These are phyloP conservation scores for Dorcus parallelipipedus DNA, from an alignment of 2,888 invertebrate species.

Conservation along the genomic window DNA sequence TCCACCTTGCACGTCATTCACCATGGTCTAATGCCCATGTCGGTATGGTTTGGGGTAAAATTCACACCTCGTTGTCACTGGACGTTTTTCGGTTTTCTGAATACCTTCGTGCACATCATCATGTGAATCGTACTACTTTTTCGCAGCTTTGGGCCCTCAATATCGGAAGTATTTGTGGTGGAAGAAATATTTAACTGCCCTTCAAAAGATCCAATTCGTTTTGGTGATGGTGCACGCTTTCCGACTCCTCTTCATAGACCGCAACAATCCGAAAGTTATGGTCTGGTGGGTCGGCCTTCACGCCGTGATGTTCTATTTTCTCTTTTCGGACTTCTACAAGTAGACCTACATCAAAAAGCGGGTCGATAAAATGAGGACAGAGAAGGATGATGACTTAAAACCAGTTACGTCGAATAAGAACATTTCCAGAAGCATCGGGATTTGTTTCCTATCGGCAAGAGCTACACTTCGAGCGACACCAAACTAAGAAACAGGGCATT, in stretches of 20 bases:
- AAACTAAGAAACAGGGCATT: constrained; percentile 53
- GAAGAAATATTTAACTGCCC: constrained; percentile 88
- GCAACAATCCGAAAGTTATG: no score
- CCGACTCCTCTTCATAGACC: no score
- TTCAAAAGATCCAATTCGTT: no score
- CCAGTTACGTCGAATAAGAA: no score
- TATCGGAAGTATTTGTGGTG: constrained; percentile 91
- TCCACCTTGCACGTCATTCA: constrained; percentile 94
- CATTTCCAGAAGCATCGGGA: constrained; percentile 25
- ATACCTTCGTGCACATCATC: constrained; percentile 91
- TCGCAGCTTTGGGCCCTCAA: constrained; percentile 85
- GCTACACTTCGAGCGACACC: constrained; percentile 49
- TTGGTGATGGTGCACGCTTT: no score
- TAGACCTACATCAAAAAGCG: constrained; percentile 57
- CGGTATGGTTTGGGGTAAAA: constrained; percentile 72
- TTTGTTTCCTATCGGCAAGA: constrained; percentile 49
- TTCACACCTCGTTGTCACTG: constrained; percentile 78
- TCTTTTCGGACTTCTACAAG: constrained; percentile 90
- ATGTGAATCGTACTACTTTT: constrained; percentile 92
- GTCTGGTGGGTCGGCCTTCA: constrained; percentile 91
- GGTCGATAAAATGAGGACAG: constrained; percentile 4
- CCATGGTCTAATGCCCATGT: constrained; percentile 96
- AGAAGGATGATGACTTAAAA: background rate
- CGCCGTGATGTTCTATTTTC: constrained; percentile 87
- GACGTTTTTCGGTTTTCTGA: constrained; percentile 89